A percentile compares a stretch with the other conserved stretches of the same genome.
These are phyloP conservation scores for Campoplex nolae DNA, from an alignment of 2,888 invertebrate genomes.

Conservation along the genomic window DNA sequence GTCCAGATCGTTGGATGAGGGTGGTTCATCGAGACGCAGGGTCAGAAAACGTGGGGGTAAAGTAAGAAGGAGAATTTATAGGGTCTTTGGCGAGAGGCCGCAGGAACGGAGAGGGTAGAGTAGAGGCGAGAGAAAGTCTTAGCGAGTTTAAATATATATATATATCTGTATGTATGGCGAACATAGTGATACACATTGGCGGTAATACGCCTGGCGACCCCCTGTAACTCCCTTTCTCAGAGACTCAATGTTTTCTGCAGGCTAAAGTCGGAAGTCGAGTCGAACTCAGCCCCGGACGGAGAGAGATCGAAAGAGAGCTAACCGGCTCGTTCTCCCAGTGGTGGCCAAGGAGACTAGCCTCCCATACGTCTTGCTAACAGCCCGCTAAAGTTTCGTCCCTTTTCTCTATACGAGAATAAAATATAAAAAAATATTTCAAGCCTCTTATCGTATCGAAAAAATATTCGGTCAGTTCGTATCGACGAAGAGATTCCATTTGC, in stretches of 20 bases:
- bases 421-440: slow-evolving; percentile 68
- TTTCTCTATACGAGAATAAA: slow-evolving; percentile 69
- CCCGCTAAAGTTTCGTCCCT: slow-evolving; percentile 81
- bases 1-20: slow-evolving; percentile 58
- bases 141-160: slow-evolving; percentile 22
- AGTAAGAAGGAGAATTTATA: slow-evolving; percentile 81
- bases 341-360: slow-evolving; percentile 82
- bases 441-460: not conserved
- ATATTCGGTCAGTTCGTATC: not conserved
- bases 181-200: not conserved
- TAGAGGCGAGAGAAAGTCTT: slow-evolving; percentile 56
- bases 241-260: slow-evolving; percentile 85
- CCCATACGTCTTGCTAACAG: slow-evolving; percentile 84
- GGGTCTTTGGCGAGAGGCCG: slow-evolving; percentile 78
- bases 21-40: slow-evolving; percentile 58
- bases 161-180: not conserved
- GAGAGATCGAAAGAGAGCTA: slow-evolving; percentile 50
- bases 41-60: slow-evolving; percentile 71
- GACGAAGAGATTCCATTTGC: not conserved
- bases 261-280: slow-evolving; percentile 84
- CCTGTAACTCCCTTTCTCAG: slow-evolving; percentile 78
- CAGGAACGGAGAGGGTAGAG: slow-evolving; percentile 67
- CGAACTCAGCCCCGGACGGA: slow-evolving; percentile 74
- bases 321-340: slow-evolving; percentile 51
- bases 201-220: slow-evolving; percentile 62